phyloP scores from a whole-genome alignment of 2,797 vertebrate species.

The Bradypus variegatus region DNA sequence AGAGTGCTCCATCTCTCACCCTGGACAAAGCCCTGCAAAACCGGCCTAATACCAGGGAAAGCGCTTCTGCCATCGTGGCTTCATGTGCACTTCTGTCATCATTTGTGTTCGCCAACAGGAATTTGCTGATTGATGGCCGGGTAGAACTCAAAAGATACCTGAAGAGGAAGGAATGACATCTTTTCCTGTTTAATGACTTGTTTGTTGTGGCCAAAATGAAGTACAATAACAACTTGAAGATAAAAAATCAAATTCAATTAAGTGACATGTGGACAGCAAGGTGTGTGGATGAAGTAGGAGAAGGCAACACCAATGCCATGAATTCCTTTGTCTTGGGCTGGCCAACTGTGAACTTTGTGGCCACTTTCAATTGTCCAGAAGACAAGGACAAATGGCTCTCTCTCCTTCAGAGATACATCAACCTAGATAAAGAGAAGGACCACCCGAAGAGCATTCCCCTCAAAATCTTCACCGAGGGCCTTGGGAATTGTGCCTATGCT shows the following conservation, averaged over 20 bases:
- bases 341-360: conserved; percentile 93
- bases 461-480: conserved; percentile 92
- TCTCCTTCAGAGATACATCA: conserved; percentile 87
- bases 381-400: conserved; percentile 88
- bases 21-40: conserved; percentile 93
- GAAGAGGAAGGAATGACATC: conserved; percentile 91
- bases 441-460: conserved; percentile 91
- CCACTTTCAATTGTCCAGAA: conserved; percentile 88
- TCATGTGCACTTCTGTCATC: conserved; percentile 86
- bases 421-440: conserved; percentile 90
- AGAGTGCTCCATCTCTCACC: conserved; percentile 91
- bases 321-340: conserved; percentile 93
- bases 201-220: conserved; percentile 92
- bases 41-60: conserved; percentile 85
- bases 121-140: conserved; percentile 82
- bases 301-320: conserved; percentile 82
- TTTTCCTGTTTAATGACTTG: conserved; percentile 91
- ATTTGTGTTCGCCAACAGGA: conserved; percentile 79
- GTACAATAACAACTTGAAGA: conserved; percentile 75
- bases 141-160: conserved; percentile 89
- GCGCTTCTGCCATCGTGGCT: conserved; percentile 83
- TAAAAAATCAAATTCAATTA: conserved; percentile 64
- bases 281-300: conserved; percentile 93
- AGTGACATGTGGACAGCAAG: conserved; percentile 92
- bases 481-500: conserved; percentile 89